Percentiles rank a stretch among this genome's conserved stretches.
phyloP scores from a whole-genome alignment of 2,888 invertebrate species.

The Acanthacorydalis orientalis region DNA sequence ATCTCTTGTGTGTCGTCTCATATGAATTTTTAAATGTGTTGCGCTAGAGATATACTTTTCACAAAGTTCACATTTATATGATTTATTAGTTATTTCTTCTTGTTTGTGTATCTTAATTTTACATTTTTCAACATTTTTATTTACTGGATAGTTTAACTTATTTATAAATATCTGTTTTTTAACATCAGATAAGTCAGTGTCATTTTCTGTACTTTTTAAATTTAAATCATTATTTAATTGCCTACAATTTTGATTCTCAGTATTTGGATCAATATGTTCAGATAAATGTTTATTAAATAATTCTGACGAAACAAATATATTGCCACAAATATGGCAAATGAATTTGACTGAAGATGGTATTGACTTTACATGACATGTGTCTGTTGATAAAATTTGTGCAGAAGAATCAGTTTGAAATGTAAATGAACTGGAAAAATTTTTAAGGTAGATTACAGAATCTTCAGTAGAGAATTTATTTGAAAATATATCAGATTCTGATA shows the following conservation, averaged over 20 bases:
- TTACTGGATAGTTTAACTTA: neutral
- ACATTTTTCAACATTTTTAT: neutral
- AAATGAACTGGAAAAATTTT: no score
- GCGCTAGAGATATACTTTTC: constrained; percentile 5
- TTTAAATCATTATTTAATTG: neutral
- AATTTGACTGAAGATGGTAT: neutral
- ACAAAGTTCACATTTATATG: constrained; percentile 4
- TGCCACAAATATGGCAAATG: constrained; percentile 5
- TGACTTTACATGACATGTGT: no score
- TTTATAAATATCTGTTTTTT: neutral
- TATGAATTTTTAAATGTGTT: constrained; percentile 7
- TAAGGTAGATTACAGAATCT: no score
- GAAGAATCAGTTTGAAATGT: no score
- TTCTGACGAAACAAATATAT: constrained; percentile 1
- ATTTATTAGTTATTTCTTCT: neutral
- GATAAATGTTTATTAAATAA: constrained; percentile 6
- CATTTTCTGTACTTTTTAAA: neutral
- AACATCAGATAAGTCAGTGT: neutral
- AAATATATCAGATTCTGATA: no score
- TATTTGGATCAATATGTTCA: neutral
- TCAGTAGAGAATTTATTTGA: no score
- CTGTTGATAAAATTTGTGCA: no score
- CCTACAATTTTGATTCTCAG: no score
- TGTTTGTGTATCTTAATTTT: neutral
- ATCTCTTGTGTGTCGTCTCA: constrained; percentile 7